Evolutionary conservation across 2,888 invertebrate species (phyloP), one percentile per base, ranked within the genome.

Genomic region (Scaptomyza caliginosa): DNA sequence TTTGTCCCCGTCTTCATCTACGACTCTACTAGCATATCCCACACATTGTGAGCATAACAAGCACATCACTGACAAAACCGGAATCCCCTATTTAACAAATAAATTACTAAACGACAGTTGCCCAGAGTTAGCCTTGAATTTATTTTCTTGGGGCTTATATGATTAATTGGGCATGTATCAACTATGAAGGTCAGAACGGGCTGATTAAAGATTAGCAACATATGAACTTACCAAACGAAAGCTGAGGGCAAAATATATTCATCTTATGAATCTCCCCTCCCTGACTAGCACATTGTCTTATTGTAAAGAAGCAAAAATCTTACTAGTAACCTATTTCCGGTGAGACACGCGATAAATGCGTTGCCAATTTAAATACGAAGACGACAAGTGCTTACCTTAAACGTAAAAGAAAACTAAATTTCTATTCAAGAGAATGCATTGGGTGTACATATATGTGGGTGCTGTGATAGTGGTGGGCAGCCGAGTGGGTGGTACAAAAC

Each of bases 401-500:
- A 39, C 24, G 17, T 42, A 40, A n/a, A n/a, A n/a, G n/a, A n/a
- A n/a, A n/a, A 6, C 16, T 34, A 26, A 16, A n/a, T 21, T 40
- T 57, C n/a, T 24, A 34, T 57, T 24, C 16, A 58, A 43, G 17
- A 49, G 34, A 24, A 36, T 19, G 11, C 28, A n/a, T n/a, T n/a
- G n/a, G n/a, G n/a, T n/a, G n/a, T n/a, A n/a, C n/a, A n/a, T 34
- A 16, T 42, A 8, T 43, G 17, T 16, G 30, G 23, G 5, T 42
- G 23, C 3, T 24, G 24, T 42, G 6, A n/a, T n/a, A 4, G 10
- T 17, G 2, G 26, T 8, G 42, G 13, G 43, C 10, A 3, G 6
- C 1, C 1, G 24, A 26, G 11, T 16, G 2, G 11, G 16, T 45
- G n/a, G 30, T 79, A 86, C 77, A 81, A 86, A 81, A 83, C 80